Evolutionary conservation across 2,888 invertebrate genomes (phyloP).

Genomic region (Platynereis dumerilii): DNA sequence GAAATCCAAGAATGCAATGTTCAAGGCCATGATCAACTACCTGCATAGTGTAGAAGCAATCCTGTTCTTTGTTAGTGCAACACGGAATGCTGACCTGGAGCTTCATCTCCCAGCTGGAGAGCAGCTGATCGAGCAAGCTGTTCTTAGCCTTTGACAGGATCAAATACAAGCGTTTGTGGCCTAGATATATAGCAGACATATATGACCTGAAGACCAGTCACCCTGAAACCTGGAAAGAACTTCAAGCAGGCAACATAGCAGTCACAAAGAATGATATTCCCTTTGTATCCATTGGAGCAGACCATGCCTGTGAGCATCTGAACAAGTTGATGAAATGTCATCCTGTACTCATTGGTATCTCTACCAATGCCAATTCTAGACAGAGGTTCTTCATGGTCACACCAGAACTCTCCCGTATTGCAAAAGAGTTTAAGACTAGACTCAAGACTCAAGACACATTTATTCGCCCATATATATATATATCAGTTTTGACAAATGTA

Average conservation of each 20-base stretch:
- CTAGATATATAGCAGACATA: no score
- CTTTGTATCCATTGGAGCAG: constrained; percentile 20
- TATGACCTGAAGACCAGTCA: no score
- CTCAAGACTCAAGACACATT: no score
- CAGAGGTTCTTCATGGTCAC: constrained; percentile 2
- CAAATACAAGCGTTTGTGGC: no score
- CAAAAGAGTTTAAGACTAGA: constrained; percentile 19
- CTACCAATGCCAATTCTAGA: constrained; percentile 23
- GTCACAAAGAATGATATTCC: no score
- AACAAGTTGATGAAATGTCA: constrained; percentile 30
- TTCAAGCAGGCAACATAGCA: no score
- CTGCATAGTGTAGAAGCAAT: neutral
- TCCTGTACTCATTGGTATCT: constrained; percentile 20
- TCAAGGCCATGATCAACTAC: neutral
- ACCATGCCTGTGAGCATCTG: constrained; percentile 34
- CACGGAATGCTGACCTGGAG: constrained; percentile 29
- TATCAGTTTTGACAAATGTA: no score
- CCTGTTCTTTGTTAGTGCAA: no score
- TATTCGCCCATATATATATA: no score
- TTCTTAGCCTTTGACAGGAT: no score
- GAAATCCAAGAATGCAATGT: neutral
- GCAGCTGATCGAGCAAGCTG: constrained; percentile 28
- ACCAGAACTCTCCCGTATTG: constrained; percentile 8
- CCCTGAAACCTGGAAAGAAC: no score
- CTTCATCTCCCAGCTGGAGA: constrained; percentile 34